Evolutionary conservation across 92 coral and sea anemone species (phyloP).

Genomic region (Paramuricea clavata): DNA sequence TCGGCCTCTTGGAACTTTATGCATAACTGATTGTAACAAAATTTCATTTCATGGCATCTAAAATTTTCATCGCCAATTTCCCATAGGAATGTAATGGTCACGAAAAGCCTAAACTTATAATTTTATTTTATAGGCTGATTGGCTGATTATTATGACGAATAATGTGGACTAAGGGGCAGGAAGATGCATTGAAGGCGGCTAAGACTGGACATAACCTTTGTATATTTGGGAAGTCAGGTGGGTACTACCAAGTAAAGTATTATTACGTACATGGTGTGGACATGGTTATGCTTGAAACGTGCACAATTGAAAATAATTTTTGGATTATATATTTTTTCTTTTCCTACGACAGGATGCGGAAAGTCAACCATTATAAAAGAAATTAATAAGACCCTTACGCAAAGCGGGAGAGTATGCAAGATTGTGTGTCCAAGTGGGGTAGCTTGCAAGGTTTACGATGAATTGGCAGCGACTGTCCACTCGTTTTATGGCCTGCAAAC

Average conservation of each 20-base stretch:
- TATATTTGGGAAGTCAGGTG: not conserved
- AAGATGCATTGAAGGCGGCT: not conserved
- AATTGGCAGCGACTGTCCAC: not conserved
- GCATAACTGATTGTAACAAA: too few relatives aligned
- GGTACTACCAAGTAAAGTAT: not conserved
- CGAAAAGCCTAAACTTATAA: too few relatives aligned
- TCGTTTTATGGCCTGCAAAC: not conserved
- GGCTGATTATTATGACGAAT: not conserved
- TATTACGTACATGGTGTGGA: too few relatives aligned
- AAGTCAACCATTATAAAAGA: not conserved
- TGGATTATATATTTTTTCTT: not conserved
- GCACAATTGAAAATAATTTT: too few relatives aligned
- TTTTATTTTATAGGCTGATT: not conserved
- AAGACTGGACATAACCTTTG: slow-evolving; percentile 1
- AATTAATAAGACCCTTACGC: not conserved
- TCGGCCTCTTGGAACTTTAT: too few relatives aligned
- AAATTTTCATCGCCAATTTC: too few relatives aligned
- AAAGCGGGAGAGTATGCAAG: not conserved
- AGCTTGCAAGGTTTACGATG: not conserved
- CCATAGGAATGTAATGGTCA: too few relatives aligned
- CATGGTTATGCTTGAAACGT: too few relatives aligned
- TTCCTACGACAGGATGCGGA: not conserved
- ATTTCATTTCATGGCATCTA: too few relatives aligned
- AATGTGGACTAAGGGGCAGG: not conserved
- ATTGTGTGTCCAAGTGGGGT: not conserved